phyloP scores from a whole-genome alignment of 1,140 invertebrate genomes.

The Radopholus similis region DNA sequence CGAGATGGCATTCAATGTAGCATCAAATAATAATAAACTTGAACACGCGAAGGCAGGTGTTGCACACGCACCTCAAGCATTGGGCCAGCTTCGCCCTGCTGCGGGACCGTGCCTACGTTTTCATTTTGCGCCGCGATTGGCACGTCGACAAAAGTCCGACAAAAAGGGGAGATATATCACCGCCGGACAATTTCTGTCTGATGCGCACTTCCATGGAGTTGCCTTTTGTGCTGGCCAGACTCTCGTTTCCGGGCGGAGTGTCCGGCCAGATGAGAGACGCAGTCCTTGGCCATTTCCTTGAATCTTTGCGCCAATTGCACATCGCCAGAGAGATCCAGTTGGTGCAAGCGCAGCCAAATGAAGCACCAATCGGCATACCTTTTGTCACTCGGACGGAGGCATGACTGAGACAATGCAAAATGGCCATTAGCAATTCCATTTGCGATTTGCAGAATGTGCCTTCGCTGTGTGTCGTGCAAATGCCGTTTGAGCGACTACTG shows the following conservation, averaged over 20 bases:
- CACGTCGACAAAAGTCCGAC: background rate
- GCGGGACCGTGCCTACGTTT: slow-evolving; percentile 17
- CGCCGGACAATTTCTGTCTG: slow-evolving; percentile 32
- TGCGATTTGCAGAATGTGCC: background rate
- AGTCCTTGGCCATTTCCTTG: background rate
- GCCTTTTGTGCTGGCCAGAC: slow-evolving; percentile 37
- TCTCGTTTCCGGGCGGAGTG: slow-evolving; percentile 42
- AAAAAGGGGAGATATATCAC: slow-evolving; percentile 9
- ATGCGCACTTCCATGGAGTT: slow-evolving; percentile 25
- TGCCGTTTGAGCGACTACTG: slow-evolving; percentile 38
- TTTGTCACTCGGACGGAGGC: too few species aligned
- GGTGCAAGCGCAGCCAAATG: too few species aligned
- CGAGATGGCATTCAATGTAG: slow-evolving; percentile 26
- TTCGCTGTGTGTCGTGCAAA: slow-evolving; percentile 2
- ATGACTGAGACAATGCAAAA: too few species aligned
- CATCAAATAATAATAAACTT: too few species aligned
- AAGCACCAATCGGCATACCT: too few species aligned
- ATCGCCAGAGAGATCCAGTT: background rate
- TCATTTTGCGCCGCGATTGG: background rate
- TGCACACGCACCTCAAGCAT: slow-evolving; percentile 3
- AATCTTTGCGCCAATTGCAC: slow-evolving; percentile 1
- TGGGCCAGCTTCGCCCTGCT: slow-evolving; percentile 19
- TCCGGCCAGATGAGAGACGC: slow-evolving; percentile 18
- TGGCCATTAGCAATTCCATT: background rate
- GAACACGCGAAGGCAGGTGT: too few species aligned